Percentiles rank a stretch among this genome's conserved stretches.
phyloP scores from a whole-genome alignment of 2,888 invertebrate species.

The Napeogenes sylphis region DNA sequence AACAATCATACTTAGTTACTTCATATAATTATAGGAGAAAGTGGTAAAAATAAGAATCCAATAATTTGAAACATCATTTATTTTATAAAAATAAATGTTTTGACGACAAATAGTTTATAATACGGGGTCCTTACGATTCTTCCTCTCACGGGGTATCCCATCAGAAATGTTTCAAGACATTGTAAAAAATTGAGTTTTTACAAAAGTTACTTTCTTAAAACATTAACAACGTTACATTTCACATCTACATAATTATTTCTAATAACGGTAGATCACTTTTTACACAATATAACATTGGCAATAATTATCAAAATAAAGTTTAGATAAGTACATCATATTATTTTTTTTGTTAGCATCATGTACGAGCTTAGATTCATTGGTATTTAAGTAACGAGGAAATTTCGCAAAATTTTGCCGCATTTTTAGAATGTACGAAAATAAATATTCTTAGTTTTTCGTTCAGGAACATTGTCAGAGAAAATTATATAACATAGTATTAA shows the following conservation, averaged over 20 bases:
- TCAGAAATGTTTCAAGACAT: slow-evolving; percentile 84
- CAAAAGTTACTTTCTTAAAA: slow-evolving; percentile 84
- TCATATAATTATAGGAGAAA: too few relatives aligned
- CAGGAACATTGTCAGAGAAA: too few relatives aligned
- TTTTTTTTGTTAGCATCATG: slow-evolving; percentile 11
- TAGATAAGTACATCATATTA: slow-evolving; percentile 17
- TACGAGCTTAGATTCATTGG: not conserved
- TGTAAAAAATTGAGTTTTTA: slow-evolving; percentile 82
- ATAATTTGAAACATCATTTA: slow-evolving; percentile 71
- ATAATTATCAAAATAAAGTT: slow-evolving; percentile 63
- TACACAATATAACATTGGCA: slow-evolving; percentile 59
- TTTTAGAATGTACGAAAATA: too few relatives aligned
- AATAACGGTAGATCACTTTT: slow-evolving; percentile 75
- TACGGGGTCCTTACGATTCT: slow-evolving; percentile 74
- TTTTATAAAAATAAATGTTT: slow-evolving; percentile 80
- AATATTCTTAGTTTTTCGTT: too few relatives aligned
- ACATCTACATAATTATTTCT: slow-evolving; percentile 65
- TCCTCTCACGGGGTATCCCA: slow-evolving; percentile 62
- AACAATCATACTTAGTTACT: too few relatives aligned
- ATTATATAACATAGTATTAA: too few relatives aligned
- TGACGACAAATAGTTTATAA: slow-evolving; percentile 78
- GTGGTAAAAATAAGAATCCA: slow-evolving; percentile 8
- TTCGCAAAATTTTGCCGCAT: too few relatives aligned
- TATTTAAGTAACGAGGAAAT: not conserved
- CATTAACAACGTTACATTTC: slow-evolving; percentile 79